Percentiles rank a stretch among this genome's conserved stretches.
Conservation (phyloP, 1,140 invertebrate species). For the Linepithema humile region DNA sequence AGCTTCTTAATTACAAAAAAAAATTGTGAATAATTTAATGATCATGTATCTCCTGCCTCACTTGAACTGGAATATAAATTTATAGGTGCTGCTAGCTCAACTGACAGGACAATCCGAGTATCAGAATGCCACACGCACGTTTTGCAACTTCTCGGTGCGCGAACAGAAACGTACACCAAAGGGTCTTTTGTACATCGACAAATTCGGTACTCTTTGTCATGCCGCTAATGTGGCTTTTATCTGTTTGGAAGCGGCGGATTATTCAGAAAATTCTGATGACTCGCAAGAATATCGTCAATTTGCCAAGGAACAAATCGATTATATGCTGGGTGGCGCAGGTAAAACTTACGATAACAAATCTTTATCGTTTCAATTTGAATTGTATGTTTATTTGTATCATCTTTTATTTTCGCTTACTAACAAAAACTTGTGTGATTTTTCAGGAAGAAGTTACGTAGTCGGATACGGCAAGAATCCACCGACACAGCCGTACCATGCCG, state of each 20-base stretch:
- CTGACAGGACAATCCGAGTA: slow-evolving; percentile 82
- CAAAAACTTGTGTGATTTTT: neutral
- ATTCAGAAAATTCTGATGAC: slow-evolving; percentile 74
- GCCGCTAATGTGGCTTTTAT: slow-evolving; percentile 87
- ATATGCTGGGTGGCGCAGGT: slow-evolving; percentile 86
- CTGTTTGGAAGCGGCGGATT: slow-evolving; percentile 84
- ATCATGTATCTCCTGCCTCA: too few species aligned
- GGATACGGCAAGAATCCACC: slow-evolving; percentile 87
- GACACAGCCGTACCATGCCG: slow-evolving; percentile 84
- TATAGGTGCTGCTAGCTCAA: slow-evolving; percentile 84
- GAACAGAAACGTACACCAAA: slow-evolving; percentile 84
- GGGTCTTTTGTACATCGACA: slow-evolving; percentile 86
- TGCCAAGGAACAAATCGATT: slow-evolving; percentile 87
- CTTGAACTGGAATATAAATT: too few species aligned
- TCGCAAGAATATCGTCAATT: slow-evolving; percentile 84
- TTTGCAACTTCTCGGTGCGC: slow-evolving; percentile 84
- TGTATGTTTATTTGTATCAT: neutral
- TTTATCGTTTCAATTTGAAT: neutral
- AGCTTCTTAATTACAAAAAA: neutral
- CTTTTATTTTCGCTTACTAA: neutral
- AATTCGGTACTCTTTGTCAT: slow-evolving; percentile 86
- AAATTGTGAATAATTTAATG: neutral
- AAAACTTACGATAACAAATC: neutral
- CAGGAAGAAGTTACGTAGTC: slow-evolving; percentile 87
- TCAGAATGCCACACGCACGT: slow-evolving; percentile 82